These are phyloP conservation scores for Pangasius mekongensis DNA, from an alignment of 2,797 vertebrate species.

Conservation along the genomic window DNA sequence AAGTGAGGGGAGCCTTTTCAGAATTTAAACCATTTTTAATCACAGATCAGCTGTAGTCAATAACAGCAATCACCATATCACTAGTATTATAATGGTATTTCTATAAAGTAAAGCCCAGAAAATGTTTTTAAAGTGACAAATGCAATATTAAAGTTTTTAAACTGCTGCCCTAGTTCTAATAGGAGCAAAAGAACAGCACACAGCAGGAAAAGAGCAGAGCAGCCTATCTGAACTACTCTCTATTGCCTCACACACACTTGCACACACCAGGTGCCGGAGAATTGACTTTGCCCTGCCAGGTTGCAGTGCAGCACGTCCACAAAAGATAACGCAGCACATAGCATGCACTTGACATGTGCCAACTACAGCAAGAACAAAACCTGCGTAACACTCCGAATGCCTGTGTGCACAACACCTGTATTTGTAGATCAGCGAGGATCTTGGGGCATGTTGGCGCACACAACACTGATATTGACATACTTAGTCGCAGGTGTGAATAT, in stretches of 20 bases:
- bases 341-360: conserved; percentile 50
- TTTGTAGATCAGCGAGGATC: conserved; percentile 56
- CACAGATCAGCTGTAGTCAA: neutral
- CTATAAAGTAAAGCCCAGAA: neutral
- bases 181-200: neutral
- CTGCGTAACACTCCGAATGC: conserved; percentile 66
- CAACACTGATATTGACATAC: neutral
- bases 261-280: conserved; percentile 32
- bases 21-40: neutral
- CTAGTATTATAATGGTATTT: neutral
- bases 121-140: neutral
- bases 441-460: conserved; percentile 5
- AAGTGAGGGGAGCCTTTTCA: neutral
- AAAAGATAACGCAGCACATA: conserved; percentile 36
- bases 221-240: neutral
- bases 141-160: neutral
- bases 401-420: conserved; percentile 71
- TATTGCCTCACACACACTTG: neutral
- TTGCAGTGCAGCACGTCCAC: conserved; percentile 38
- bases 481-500: neutral
- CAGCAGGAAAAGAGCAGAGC: conserved; percentile 2
- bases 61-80: neutral
- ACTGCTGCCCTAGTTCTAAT: neutral
- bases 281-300: conserved; percentile 51
- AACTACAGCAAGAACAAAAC: conserved; percentile 62